Percentiles rank a stretch among this genome's conserved stretches.
Evolutionary conservation across 2,113 vertebrate species (phyloP).

Genomic region (Cyprinodon tularosa): DNA sequence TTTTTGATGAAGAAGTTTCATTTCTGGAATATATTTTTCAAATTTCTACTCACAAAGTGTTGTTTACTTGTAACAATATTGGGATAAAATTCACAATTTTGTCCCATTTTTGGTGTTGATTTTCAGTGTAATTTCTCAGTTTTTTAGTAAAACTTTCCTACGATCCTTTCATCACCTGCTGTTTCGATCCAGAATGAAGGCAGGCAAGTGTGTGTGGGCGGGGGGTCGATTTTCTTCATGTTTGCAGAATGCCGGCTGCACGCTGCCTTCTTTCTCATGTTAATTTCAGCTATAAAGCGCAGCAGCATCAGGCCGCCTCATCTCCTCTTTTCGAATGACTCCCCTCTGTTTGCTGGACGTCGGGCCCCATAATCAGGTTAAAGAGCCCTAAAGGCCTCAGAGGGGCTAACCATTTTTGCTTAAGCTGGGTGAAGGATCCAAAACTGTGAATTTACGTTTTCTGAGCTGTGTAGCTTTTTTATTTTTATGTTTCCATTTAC

Average conservation of each 20-base stretch:
- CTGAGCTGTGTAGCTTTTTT: background rate
- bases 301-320: slow-evolving; percentile 27
- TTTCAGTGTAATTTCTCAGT: background rate
- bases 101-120: no score
- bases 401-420: no score
- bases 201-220: no score
- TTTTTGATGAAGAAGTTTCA: no score
- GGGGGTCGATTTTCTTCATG: background rate
- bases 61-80: no score
- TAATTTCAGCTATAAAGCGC: slow-evolving; percentile 3
- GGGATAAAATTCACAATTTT: no score
- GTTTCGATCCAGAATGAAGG: no score
- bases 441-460: background rate
- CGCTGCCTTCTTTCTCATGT: slow-evolving; percentile 22
- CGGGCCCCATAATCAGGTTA: slow-evolving; percentile 38
- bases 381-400: slow-evolving; percentile 11
- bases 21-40: no score
- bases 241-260: slow-evolving; percentile 1
- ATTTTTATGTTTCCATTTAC: background rate
- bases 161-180: background rate
- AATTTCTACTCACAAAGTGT: no score
- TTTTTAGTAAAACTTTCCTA: background rate
- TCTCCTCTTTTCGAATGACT: slow-evolving; percentile 8
- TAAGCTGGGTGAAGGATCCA: background rate
- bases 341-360: background rate